Evolutionary conservation across 2,113 vertebrate genomes (phyloP).

Genomic region (Sinocyclocheilus maitianheensis): DNA sequence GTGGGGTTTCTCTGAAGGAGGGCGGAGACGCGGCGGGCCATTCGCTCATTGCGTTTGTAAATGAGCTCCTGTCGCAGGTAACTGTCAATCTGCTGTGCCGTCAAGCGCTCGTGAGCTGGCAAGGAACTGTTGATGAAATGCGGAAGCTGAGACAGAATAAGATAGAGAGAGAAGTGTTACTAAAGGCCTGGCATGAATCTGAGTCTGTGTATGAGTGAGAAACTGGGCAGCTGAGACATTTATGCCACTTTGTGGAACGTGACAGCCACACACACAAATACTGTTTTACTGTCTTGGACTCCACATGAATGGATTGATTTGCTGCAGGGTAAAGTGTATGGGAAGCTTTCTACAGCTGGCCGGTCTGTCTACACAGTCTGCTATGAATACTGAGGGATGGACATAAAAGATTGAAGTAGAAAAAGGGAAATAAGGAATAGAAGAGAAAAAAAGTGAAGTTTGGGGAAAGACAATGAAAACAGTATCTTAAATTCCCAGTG

Average conservation of each 20-base stretch:
- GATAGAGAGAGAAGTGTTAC: background rate
- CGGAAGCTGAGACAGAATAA: conserved; percentile 79
- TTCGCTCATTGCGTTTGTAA: conserved; percentile 97
- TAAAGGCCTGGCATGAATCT: conserved; percentile 1
- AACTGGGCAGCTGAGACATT: conserved; percentile 3
- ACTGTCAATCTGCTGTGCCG: conserved; percentile 94
- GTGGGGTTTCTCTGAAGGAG: conserved; percentile 86
- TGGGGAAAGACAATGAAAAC: background rate
- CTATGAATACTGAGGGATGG: background rate
- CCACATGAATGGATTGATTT: background rate
- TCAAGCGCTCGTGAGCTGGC: conserved; percentile 88
- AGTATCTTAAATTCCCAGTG: background rate
- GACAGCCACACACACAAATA: background rate
- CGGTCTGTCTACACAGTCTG: background rate
- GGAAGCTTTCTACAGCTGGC: background rate
- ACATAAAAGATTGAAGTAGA: background rate
- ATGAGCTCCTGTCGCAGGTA: conserved; percentile 99
- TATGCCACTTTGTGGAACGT: conserved; percentile 7
- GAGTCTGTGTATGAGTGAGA: conserved; percentile 12
- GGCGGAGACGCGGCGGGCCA: conserved; percentile 89
- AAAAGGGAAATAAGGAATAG: background rate
- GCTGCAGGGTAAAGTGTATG: background rate
- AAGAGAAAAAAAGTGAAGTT: background rate
- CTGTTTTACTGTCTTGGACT: conserved; percentile 23
- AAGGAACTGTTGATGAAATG: conserved; percentile 97